These are phyloP conservation scores for Eufriesea mexicana DNA, from an alignment of 1,140 invertebrate species.

Conservation along the genomic window DNA sequence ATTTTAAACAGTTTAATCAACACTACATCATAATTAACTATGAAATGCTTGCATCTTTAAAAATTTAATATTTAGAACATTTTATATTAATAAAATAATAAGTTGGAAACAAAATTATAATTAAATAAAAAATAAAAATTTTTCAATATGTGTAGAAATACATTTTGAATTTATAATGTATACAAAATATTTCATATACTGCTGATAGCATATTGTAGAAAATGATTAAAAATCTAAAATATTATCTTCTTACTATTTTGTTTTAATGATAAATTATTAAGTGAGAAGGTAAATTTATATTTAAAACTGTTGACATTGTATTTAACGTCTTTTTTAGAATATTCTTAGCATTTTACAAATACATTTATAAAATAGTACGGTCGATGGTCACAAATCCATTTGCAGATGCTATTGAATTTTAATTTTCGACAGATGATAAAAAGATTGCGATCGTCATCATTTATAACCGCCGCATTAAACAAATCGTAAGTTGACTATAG, in stretches of 20 bases:
- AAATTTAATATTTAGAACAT: not conserved
- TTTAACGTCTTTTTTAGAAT: not conserved
- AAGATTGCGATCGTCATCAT: not conserved
- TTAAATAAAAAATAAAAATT: not conserved
- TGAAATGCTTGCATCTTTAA: not conserved
- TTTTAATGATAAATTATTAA: not conserved
- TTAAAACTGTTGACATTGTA: too few species aligned
- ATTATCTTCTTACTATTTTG: not conserved
- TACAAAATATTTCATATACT: not conserved
- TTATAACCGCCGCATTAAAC: not conserved
- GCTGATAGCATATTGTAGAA: not conserved
- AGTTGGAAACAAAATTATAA: not conserved
- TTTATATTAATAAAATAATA: not conserved
- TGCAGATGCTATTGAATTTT: not conserved
- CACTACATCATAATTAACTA: too few species aligned
- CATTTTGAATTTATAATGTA: not conserved
- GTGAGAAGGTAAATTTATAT: not conserved
- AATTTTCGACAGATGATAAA: not conserved
- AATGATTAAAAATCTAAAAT: not conserved
- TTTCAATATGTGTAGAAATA: not conserved
- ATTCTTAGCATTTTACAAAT: not conserved
- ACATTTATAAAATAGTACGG: not conserved
- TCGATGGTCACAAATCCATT: not conserved
- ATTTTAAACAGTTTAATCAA: not conserved
- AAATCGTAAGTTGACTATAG: conserved; percentile 4